Evolutionary conservation across 2,888 invertebrate genomes (phyloP).

Genomic region (Lordiphosa fenestrarum): DNA sequence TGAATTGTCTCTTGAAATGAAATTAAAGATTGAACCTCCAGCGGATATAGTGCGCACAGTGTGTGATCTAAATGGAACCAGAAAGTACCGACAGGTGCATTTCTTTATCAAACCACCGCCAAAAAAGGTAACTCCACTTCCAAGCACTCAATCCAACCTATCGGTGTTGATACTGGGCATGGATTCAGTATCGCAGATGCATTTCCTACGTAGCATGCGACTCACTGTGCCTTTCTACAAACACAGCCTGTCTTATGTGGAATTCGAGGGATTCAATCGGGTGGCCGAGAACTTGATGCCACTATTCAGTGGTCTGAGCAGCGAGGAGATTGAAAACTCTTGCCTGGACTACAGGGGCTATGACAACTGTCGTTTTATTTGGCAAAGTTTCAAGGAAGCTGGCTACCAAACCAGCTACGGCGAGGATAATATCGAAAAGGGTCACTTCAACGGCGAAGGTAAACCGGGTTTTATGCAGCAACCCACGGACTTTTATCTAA

Average conservation of each 20-base stretch:
- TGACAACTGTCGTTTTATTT: constrained; percentile 21
- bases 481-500: constrained; percentile 90
- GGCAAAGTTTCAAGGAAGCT: constrained; percentile 49
- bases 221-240: constrained; percentile 10
- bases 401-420: constrained; percentile 89
- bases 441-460: constrained; percentile 83
- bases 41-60: constrained; percentile 14
- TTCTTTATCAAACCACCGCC: constrained; percentile 8
- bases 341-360: background rate
- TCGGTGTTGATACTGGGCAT: constrained; percentile 22
- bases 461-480: constrained; percentile 85
- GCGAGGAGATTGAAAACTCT: background rate
- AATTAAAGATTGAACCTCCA: constrained; percentile 7
- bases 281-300: constrained; percentile 21
- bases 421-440: constrained; percentile 86
- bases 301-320: constrained; percentile 17
- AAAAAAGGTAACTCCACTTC: background rate
- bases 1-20: background rate
- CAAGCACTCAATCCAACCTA: constrained; percentile 6
- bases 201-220: constrained; percentile 16
- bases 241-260: constrained; percentile 18
- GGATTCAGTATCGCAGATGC: constrained; percentile 23
- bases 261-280: constrained; percentile 19
- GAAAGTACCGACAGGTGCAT: constrained; percentile 12
- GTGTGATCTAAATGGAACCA: background rate